Evolutionary conservation across 2,888 invertebrate species (phyloP), one percentile per base, ranked within the genome.

Genomic region (Pandemis corylana): DNA sequence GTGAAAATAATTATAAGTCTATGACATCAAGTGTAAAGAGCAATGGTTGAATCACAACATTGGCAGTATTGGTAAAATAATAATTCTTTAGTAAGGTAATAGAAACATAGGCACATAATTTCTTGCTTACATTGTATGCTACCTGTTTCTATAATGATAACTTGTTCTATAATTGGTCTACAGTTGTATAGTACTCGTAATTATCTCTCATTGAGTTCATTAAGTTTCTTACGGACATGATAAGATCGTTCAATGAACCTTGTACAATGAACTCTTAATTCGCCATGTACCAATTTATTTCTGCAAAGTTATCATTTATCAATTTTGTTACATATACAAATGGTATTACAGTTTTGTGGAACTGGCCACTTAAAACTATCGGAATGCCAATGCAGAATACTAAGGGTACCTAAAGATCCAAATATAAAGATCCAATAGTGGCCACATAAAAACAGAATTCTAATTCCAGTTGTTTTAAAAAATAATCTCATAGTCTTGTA

Each of bases 131-230:
- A 20, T 13, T 71, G 62, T 63, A 63, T 64, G 12, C 10, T 53
- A 69, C 10, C 12, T 20, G 20, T 56, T 56, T 62, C 46, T 49
- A 13, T 71, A 64, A 15, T 53, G 15, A n/a, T 7, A 44, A 20
- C 28, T 59, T 12, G 12, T 68, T 46, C 13, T 64, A 28, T 61
- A n/a, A 36, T 28, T 63, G 20, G 9, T 15, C 15, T 64, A 62
- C 72, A 76, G 65, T 77, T 76, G 71, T 76, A 62, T 74, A 75
- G 63, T n/a, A n/a, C n/a, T n/a, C n/a, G n/a, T 67, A 77, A 78
- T 77, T 77, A 78, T 80, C 78, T 68, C 65, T 77, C 67, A 71
- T 79, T 79, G 77, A 77, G 77, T 77, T 78, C 76, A 78, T 78
- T 77, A 78, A 77, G 73, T 70, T 71, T 64, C 73, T 61, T 64